Percentiles rank a stretch among this genome's conserved stretches.
phyloP scores from a whole-genome alignment of 2,797 vertebrate genomes.

The Syngnathus acus region DNA sequence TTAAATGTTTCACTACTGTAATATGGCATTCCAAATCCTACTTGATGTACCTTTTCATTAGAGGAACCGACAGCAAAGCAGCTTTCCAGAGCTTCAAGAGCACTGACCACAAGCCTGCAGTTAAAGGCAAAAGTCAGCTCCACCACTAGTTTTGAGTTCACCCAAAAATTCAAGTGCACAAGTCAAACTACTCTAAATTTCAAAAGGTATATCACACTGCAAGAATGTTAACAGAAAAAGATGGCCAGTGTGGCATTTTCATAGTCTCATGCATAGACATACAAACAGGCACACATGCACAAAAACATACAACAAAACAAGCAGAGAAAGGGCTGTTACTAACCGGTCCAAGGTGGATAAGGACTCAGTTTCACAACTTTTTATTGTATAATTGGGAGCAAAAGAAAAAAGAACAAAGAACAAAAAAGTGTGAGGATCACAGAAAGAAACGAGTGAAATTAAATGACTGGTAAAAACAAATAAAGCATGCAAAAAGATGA shows the following conservation, averaged over 20 bases:
- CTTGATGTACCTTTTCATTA: constrained; percentile 81
- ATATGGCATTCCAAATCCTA: not conserved
- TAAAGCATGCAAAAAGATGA: constrained; percentile 71
- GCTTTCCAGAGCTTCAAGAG: constrained; percentile 95
- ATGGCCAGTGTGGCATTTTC: constrained; percentile 54
- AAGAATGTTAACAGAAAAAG: constrained; percentile 19
- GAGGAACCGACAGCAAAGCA: constrained; percentile 93
- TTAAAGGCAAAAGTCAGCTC: constrained; percentile 22
- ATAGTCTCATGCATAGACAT: constrained; percentile 51
- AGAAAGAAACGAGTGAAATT: constrained; percentile 79
- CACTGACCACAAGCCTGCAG: constrained; percentile 92
- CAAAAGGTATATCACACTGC: not conserved
- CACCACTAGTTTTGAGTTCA: constrained; percentile 1
- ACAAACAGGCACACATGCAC: constrained; percentile 58
- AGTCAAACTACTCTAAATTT: not conserved
- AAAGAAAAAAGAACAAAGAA: constrained; percentile 81
- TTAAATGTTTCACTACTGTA: not conserved
- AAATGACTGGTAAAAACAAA: constrained; percentile 72
- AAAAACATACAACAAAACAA: constrained; percentile 56
- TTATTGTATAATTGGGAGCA: constrained; percentile 81
- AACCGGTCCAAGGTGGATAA: constrained; percentile 99
- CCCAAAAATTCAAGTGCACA: constrained; percentile 3
- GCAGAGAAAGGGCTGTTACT: constrained; percentile 83
- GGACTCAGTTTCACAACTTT: constrained; percentile 99
- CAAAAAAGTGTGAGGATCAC: constrained; percentile 89